Percentiles rank a stretch among this genome's conserved stretches.
phyloP scores from a whole-genome alignment of 2,888 invertebrate genomes.

The Pandemis heparana region DNA sequence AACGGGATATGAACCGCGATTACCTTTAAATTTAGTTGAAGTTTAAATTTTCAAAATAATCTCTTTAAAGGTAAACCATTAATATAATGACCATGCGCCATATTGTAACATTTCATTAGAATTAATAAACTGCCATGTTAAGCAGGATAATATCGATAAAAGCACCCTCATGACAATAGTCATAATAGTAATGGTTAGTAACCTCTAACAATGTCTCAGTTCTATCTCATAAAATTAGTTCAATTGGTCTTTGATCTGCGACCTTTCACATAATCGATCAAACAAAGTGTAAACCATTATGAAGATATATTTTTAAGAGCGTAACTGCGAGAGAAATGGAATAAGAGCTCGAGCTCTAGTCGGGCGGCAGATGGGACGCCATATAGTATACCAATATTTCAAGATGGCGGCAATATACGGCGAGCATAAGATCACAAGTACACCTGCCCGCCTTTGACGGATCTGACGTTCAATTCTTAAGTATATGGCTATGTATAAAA shows the following conservation, averaged over 20 bases:
- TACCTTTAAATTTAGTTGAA: too few relatives aligned
- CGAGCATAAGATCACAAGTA: conserved; percentile 45
- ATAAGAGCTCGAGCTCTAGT: conserved; percentile 30
- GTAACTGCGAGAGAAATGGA: conserved; percentile 36
- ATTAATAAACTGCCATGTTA: too few relatives aligned
- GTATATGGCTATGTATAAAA: neutral
- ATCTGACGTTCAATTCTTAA: neutral
- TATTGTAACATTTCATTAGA: too few relatives aligned
- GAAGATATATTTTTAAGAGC: conserved; percentile 11
- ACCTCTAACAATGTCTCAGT: too few relatives aligned
- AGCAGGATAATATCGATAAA: too few relatives aligned
- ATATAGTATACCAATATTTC: conserved; percentile 57
- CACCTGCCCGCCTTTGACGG: conserved; percentile 46
- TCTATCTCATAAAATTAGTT: neutral
- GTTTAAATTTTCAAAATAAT: too few relatives aligned
- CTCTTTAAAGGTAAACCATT: too few relatives aligned
- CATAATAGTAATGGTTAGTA: too few relatives aligned
- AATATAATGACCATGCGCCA: too few relatives aligned
- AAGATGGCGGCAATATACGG: conserved; percentile 50
- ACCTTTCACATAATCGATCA: too few relatives aligned
- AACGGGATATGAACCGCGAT: too few relatives aligned
- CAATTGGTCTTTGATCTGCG: neutral
- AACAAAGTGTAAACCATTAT: neutral
- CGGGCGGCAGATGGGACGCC: conserved; percentile 28
- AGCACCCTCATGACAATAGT: too few relatives aligned